Base-by-base conservation (phyloP, 2,888 invertebrate genomes). In the Chalcosyrphus nemorum region DNA sequence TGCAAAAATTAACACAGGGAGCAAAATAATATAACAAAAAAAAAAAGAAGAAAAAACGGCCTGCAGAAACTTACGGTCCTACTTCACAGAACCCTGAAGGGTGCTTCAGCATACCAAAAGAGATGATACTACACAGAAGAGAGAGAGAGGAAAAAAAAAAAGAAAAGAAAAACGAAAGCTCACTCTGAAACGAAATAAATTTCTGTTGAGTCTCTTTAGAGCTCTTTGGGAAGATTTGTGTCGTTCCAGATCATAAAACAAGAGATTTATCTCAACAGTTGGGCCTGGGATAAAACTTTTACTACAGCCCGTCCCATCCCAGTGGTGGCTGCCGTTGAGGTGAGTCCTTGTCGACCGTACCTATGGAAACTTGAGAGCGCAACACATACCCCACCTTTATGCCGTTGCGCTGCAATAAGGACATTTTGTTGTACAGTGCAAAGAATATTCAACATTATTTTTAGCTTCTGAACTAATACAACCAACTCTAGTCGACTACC, bases 241-340 rank as follows among this genome's bases (percentile, higher is more conserved):
- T 81, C 85, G 81, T 85, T 85, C 85, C 81, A 75, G 85, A 85
- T 85, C 85, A 85, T 85, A 85, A 81, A 85, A 85, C 81, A 76
- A 81, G 85, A 85, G 85, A 85, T 85, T 85, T 85, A 85, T 85
- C 71, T 81, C 85, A 85, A 84, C 74, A 80, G 80, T 84, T 75
- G 84, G 74, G 74, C 80, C 27, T 80, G 68, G 80, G 80, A 84
- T 84, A 80, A 63, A 84, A 84, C 70, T 84, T 84, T 74, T 74
- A 38, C 61, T 78, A 21, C 78, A 74, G 35, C 21, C 7, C 19
- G 19, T 59, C 50, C 43, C 13, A 24, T 13, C 38, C 17, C 29
- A 50, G n/a, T 54, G 29, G n/a, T 43, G 19, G 41, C 57, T 47
- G 29, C 21, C 56, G 41, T 59, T 59, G 68, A 68, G 72, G 77